Base-by-base conservation (phyloP, 2,888 invertebrate genomes). In the Terebella lapidaria region DNA sequence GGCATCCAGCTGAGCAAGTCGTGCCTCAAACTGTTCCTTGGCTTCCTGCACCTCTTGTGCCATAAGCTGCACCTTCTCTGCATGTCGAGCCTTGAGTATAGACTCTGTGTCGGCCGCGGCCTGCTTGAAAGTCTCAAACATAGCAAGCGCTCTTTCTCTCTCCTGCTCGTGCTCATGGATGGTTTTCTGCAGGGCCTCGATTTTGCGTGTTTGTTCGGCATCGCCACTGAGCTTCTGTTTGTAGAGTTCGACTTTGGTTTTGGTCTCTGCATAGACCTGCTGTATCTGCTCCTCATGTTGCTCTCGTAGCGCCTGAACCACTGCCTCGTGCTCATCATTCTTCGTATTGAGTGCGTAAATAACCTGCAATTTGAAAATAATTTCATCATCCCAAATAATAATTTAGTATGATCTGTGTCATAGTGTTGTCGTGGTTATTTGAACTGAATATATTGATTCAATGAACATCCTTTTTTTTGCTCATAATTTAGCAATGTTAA, bases 301-400 rank as follows among this genome's bases (percentile, higher is more conserved):
- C 22, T 77, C 75, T 62, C 74, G 73, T 57, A 80, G 61, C 30
- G 64, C 68, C 42, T 72, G 71, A 2, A 80, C 63, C n/a, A 77
- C 66, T 18, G 72, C 64, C 35, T 80, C 80, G 64, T 77, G 74
- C 66, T 80, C 80, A 68, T 80, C 80, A 67, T 79, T 80, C 61
- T 79, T 79, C 5, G 80, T 80, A 67, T 80, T 80, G 2, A 80
- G 71, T 22, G 80, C 79, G 71, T 80, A 80, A 54, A 80, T 80
- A 10, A 80, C 80, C 80, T 80, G 63, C 25, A 71, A 67, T 51
- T 10, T 25, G 20, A 45, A 22, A 58, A 49, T 35, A 35, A 15
- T 15, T 10, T 15, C n/a, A 35, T 35, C n/a, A 35, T 35, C 42
- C 10, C n/a, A n/a, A n/a, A 10, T 15, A 35, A 35, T 15, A 35